These are phyloP conservation scores for Campylomormyrus numenius DNA, from an alignment of 2,113 vertebrate species.

Conservation along the genomic window DNA sequence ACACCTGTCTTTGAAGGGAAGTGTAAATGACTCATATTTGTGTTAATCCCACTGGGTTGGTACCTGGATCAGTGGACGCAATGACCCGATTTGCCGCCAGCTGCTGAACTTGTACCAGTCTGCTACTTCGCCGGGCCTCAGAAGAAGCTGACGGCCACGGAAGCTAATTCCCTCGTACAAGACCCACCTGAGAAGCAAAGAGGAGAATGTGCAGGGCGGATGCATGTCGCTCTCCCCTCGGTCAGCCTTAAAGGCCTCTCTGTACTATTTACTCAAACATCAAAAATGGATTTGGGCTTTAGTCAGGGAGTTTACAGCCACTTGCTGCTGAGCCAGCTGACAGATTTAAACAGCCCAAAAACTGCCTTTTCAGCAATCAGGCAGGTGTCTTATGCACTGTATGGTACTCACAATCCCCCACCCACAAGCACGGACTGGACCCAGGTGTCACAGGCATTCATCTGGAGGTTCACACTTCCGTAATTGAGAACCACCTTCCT, in stretches of 20 bases:
- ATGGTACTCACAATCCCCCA: constrained; percentile 85
- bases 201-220: neutral
- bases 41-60: neutral
- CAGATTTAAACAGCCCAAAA: neutral
- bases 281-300: neutral
- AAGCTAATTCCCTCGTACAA: constrained; percentile 79
- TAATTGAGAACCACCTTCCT: constrained; percentile 73
- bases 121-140: constrained; percentile 68
- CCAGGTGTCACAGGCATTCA: constrained; percentile 68
- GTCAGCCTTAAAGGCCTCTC: neutral
- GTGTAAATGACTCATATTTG: neutral
- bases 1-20: neutral
- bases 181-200: constrained; percentile 67
- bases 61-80: constrained; percentile 83
- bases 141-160: constrained; percentile 74
- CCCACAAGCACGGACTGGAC: constrained; percentile 76
- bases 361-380: neutral
- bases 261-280: neutral
- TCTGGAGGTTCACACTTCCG: constrained; percentile 70
- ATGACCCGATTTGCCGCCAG: constrained; percentile 76
- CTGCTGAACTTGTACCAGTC: constrained; percentile 69
- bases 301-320: neutral
- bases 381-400: neutral
- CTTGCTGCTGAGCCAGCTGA: neutral
- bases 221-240: neutral